Evolutionary conservation across 2,888 invertebrate genomes (phyloP), one percentile per base, ranked within the genome.

Genomic region (Andrena bicolor): DNA sequence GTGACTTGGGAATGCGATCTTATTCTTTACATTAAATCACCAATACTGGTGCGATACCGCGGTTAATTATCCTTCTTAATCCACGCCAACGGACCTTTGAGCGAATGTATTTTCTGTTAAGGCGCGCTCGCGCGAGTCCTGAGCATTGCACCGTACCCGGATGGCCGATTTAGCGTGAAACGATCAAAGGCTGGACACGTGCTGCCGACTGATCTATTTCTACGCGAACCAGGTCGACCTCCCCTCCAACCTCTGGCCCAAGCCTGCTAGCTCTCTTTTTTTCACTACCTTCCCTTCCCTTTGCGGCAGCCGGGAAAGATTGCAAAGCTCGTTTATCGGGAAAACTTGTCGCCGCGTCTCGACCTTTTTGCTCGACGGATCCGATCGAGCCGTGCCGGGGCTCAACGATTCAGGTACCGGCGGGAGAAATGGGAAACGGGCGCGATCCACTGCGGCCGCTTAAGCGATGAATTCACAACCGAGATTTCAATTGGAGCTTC

Each of bases 161-260:
- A 48, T 70, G 69, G 71, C 64, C 83, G 88, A 89, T 91, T 88
- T 89, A 88, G 88, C 90, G 90, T 91, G 88, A 91, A 90, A 90
- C 88, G 90, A 91, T 91, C 91, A 91, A 91, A 91, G 91, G 82
- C 83, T 64, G 56, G 80, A 73, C 82, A 88, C 76, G 86, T 82
- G 76, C 82, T 70, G 76, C 74, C 71, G 49, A 35, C 60, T 81
- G 85, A 84, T 86, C 88, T 88, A 88, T 88, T 88, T 88, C 88
- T 85, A 88, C 64, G 65, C 60, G 76, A 53, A 51, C 20, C 58
- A 8, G 63, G 51, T 58, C 58, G 48, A 70, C 60, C 68, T 73
- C 56, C 28, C 69, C 74, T 60, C 71, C 60, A 23, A 71, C 51
- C 61, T 48, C 68, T 68, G 71, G 71, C 63, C 74, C 23, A 56